Evolutionary conservation across 2,888 invertebrate genomes (phyloP).

Genomic region (Drosophila longiperda): DNA sequence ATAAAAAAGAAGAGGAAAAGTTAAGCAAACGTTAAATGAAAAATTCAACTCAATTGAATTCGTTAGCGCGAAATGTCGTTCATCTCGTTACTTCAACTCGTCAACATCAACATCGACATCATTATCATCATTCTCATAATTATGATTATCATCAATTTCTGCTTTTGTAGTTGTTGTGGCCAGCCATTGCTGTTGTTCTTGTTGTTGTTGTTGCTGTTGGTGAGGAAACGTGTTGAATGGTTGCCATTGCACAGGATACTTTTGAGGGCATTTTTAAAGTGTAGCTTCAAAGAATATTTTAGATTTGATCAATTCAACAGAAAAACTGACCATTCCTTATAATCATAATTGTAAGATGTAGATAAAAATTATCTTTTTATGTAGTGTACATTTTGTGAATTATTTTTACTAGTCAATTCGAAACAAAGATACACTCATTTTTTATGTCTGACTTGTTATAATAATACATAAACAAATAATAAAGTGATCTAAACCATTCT

Average conservation of each 20-base stretch:
- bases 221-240: conserved; percentile 31
- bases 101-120: conserved; percentile 15
- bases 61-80: conserved; percentile 83
- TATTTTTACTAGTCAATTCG: not conserved
- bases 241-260: conserved; percentile 38
- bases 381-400: not conserved
- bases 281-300: conserved; percentile 1
- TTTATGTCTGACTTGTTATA: not conserved
- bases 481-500: not conserved
- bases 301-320: conserved; percentile 17
- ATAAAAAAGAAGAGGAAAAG: conserved; percentile 37
- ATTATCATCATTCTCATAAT: conserved; percentile 5
- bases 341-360: not conserved
- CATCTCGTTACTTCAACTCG: conserved; percentile 58
- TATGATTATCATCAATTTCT: conserved; percentile 15
- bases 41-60: conserved; percentile 84
- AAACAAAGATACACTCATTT: not conserved
- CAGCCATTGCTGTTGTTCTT: conserved; percentile 11
- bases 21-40: conserved; percentile 82
- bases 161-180: conserved; percentile 7
- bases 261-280: conserved; percentile 27
- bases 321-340: conserved; percentile 9
- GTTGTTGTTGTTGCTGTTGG: conserved; percentile 11
- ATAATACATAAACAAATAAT: not conserved
- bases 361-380: not conserved